Evolutionary conservation across 2,888 invertebrate species (phyloP), one percentile per base, ranked within the genome.

Genomic region (Cheilosia urbana): DNA sequence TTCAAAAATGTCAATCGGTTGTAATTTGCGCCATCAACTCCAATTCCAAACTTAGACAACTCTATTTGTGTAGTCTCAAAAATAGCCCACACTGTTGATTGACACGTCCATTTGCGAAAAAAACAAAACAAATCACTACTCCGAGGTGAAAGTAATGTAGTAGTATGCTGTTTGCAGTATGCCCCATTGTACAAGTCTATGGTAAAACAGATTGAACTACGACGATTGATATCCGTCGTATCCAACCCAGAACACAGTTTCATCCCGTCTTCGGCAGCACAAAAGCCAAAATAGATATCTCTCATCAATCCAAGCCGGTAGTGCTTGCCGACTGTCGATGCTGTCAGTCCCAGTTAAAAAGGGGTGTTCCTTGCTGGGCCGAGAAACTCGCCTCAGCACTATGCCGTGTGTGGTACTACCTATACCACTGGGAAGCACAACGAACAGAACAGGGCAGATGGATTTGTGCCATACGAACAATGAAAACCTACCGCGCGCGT

Each of bases 401-500:
- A 4, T 13, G 4, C 15, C 4, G 15, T 17, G n/a, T 65, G 60
- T 45, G 62, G 53, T 27, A 6, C 27, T 27, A 27, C 27, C 6
- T 5, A 27, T 27, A 6, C 24, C 30, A 9, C 9, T 40, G 49
- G 24, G 27, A 40, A 49, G 51, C 17, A 47, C 45, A 45, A 24
- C 58, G 21, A 71, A 57, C 37, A 65, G 65, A 65, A 58, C 47
- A 6, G 68, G 47, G 65, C 69, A 78, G 82, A 87, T 87, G 76
- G 82, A 87, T 87, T 87, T 78, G 73, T 82, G 87, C 77, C 81
- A 82, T 69, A 78, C 47, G 77, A 82, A 87, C 68, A 87, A 77
- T 82, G 87, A 58, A 82, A 81, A 72, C 51, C 72, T 65, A 81
- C 72, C 72, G 76, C 76, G 72, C 76, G 81, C 72, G 80, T 62